These are phyloP conservation scores for Latheticus oryzae DNA, from an alignment of 2,888 invertebrate species.

Conservation along the genomic window DNA sequence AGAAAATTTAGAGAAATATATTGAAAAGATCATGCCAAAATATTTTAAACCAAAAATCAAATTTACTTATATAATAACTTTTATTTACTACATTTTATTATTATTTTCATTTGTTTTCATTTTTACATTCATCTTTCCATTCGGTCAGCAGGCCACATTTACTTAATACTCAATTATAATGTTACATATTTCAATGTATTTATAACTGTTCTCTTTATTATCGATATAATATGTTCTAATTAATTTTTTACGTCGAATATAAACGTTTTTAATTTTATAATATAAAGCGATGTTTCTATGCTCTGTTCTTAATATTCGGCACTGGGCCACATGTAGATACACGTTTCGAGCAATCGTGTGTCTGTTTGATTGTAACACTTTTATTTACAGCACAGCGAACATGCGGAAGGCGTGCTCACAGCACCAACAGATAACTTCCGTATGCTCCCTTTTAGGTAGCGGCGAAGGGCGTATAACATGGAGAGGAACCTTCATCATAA, in stretches of 20 bases:
- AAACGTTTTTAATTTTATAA: slow-evolving; percentile 31
- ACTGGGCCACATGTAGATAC: slow-evolving; percentile 63
- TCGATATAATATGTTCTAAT: slow-evolving; percentile 30
- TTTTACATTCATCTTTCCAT: slow-evolving; percentile 42
- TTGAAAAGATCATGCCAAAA: slow-evolving; percentile 36
- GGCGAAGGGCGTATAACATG: slow-evolving; percentile 36
- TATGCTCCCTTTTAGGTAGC: slow-evolving; percentile 36
- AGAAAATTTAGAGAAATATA: slow-evolving; percentile 7
- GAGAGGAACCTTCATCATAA: background rate
- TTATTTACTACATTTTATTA: slow-evolving; percentile 10
- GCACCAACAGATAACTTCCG: slow-evolving; percentile 32
- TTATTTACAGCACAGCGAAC: slow-evolving; percentile 57
- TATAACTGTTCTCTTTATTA: slow-evolving; percentile 39
- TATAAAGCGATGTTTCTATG: slow-evolving; percentile 49
- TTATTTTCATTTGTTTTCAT: slow-evolving; percentile 26
- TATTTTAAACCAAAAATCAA: slow-evolving; percentile 10
- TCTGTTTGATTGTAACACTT: slow-evolving; percentile 62
- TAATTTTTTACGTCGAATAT: slow-evolving; percentile 38
- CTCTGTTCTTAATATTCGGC: slow-evolving; percentile 64
- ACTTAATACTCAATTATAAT: slow-evolving; percentile 55
- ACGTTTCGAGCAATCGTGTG: slow-evolving; percentile 67
- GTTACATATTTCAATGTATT: no score
- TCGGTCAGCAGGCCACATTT: slow-evolving; percentile 59
- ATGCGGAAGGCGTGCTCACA: slow-evolving; percentile 47
- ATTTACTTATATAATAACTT: slow-evolving; percentile 12